Conservation (phyloP, 2,113 vertebrate species). For the Chroicocephalus ridibundus region DNA sequence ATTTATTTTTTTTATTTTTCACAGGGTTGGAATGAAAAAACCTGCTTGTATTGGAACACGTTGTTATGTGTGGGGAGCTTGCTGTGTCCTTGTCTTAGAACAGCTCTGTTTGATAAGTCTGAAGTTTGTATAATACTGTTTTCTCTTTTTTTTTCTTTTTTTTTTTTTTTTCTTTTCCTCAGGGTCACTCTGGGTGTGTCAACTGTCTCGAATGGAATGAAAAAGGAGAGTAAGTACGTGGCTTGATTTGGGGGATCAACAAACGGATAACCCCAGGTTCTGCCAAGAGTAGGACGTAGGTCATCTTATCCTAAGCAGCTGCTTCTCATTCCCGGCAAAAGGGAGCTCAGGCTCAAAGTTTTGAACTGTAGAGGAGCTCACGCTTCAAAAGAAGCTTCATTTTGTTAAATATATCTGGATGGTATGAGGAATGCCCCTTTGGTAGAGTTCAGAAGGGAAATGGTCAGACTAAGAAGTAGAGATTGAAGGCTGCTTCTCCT, state of each 20-base stretch:
- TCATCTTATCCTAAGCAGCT: not conserved
- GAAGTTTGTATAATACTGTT: constrained; percentile 1
- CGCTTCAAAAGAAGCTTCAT: not conserved
- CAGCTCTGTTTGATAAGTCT: not conserved
- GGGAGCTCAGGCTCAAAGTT: not conserved
- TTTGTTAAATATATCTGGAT: constrained; percentile 19
- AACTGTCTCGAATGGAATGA: constrained; percentile 99
- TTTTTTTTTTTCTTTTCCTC: not conserved
- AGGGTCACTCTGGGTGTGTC: constrained; percentile 98
- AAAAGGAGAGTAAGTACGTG: constrained; percentile 92
- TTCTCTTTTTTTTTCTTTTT: not conserved
- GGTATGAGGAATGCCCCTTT: constrained; percentile 17
- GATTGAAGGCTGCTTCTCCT: constrained; percentile 29
- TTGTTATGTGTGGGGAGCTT: not conserved
- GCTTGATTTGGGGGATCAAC: not conserved
- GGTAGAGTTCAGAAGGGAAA: constrained; percentile 29
- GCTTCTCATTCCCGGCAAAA: not conserved
- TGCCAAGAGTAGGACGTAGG: not conserved
- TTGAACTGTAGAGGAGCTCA: not conserved
- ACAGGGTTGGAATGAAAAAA: not conserved
- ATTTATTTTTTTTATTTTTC: not conserved
- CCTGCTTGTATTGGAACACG: not conserved
- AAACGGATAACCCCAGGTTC: not conserved
- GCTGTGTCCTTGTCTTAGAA: not conserved
- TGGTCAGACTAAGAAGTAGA: constrained; percentile 11